A percentile compares a stretch with the other conserved stretches of the same genome.
Evolutionary conservation across 2,888 invertebrate species (phyloP).

Genomic region (Drosophila mettleri): DNA sequence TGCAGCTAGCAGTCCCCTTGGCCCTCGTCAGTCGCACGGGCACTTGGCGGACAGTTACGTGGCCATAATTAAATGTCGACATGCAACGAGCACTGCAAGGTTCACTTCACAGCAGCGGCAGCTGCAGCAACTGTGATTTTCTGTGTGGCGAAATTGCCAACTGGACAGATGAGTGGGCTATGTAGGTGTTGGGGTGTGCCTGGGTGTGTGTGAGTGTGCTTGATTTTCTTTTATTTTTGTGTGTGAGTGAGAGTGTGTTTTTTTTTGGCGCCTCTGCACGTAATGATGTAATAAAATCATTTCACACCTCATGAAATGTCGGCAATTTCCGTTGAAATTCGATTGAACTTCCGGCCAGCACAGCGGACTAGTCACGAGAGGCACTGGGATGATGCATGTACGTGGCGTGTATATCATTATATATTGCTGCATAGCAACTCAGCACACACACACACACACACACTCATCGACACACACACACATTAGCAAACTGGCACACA

Average conservation of each 20-base stretch:
- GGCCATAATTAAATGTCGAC: constrained; percentile 82
- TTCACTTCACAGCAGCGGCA: constrained; percentile 25
- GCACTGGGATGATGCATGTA: constrained; percentile 70
- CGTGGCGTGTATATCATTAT: constrained; percentile 79
- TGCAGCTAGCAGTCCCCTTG: not conserved
- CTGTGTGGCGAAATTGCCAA: constrained; percentile 1
- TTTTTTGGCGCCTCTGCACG: constrained; percentile 68
- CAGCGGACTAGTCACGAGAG: constrained; percentile 65
- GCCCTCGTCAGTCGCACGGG: not conserved
- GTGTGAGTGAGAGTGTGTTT: too few species aligned
- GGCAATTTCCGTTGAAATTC: constrained; percentile 83
- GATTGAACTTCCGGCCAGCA: constrained; percentile 72
- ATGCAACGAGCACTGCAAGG: constrained; percentile 69
- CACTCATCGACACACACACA: constrained; percentile 21
- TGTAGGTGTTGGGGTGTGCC: constrained; percentile 1
- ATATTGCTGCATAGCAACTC: constrained; percentile 47
- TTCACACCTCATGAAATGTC: constrained; percentile 84
- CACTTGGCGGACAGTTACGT: constrained; percentile 60
- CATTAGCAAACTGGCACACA: constrained; percentile 31
- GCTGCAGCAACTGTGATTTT: constrained; percentile 39
- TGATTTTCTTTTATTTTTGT: not conserved
- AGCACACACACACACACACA: constrained; percentile 20
- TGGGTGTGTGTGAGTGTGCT: not conserved
- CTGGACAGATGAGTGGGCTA: constrained; percentile 1
- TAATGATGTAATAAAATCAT: constrained; percentile 84